Conservation (phyloP, 2,888 invertebrate genomes). For the Cordylochernes scorpioides region DNA sequence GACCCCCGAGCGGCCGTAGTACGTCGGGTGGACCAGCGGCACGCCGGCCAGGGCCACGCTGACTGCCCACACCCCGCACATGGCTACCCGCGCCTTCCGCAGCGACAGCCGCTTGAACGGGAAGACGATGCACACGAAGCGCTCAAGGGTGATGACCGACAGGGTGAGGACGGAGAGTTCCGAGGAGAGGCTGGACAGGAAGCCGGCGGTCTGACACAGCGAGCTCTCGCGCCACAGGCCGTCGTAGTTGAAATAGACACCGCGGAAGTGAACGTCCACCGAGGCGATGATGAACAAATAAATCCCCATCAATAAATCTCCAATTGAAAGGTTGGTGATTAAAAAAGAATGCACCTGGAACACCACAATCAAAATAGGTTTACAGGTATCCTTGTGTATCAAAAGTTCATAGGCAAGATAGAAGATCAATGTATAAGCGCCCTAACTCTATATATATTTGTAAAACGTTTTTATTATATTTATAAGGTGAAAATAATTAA, state of each 20-base stretch:
- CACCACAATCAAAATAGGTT: too few species aligned
- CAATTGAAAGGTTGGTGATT: too few species aligned
- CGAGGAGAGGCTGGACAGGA: constrained; percentile 22
- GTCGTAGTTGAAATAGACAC: constrained; percentile 23
- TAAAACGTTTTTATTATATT: too few species aligned
- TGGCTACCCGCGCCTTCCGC: too few species aligned
- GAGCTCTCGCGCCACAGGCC: constrained; percentile 19
- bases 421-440: too few species aligned
- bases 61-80: constrained; percentile 20
- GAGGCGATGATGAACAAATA: constrained; percentile 22
- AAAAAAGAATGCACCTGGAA: too few species aligned
- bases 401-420: too few species aligned
- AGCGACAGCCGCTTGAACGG: constrained; percentile 22
- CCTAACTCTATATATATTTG: too few species aligned
- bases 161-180: constrained; percentile 22
- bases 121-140: constrained; percentile 22
- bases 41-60: constrained; percentile 19
- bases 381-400: too few species aligned
- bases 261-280: constrained; percentile 23
- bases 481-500: too few species aligned
- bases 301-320: constrained; percentile 23
- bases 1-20: constrained; percentile 27
- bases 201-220: constrained; percentile 21
- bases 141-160: constrained; percentile 22
- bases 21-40: constrained; percentile 16